Conservation (phyloP, 2,113 vertebrate genomes). For the Protobothrops mucrosquamatus region DNA sequence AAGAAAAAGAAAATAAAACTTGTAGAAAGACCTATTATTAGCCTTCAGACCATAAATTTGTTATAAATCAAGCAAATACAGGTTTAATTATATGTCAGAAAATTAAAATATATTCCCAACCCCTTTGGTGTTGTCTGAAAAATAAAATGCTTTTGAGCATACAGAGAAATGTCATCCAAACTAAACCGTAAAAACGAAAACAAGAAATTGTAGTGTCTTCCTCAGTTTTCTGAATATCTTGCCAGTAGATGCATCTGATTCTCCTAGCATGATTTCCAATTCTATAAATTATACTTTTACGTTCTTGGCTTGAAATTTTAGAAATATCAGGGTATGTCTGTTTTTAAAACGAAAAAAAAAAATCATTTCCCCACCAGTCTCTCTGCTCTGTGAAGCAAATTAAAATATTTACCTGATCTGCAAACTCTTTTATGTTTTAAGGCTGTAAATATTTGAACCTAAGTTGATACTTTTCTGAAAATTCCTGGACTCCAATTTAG, state of each 20-base stretch:
- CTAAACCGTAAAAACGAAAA: neutral
- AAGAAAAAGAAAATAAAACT: neutral
- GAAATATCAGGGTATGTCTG: neutral
- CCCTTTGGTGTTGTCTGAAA: neutral
- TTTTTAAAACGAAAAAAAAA: neutral
- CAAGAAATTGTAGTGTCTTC: neutral
- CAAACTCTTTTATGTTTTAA: neutral
- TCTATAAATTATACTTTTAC: neutral
- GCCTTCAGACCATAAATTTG: neutral
- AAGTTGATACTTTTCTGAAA: neutral
- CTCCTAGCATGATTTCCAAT: neutral
- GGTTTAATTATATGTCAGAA: neutral
- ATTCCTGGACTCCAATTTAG: neutral
- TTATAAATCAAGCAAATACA: neutral
- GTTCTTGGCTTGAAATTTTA: neutral
- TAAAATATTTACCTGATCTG: neutral
- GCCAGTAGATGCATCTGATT: neutral
- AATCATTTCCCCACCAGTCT: neutral
- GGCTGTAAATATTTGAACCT: constrained; percentile 16
- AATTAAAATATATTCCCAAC: neutral
- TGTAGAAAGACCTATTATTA: neutral
- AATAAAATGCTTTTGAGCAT: neutral
- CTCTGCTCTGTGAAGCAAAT: neutral
- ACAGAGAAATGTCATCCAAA: neutral
- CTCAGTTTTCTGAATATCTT: neutral